Evolutionary conservation across 2,888 invertebrate genomes (phyloP).

Genomic region (Rutpela maculata): DNA sequence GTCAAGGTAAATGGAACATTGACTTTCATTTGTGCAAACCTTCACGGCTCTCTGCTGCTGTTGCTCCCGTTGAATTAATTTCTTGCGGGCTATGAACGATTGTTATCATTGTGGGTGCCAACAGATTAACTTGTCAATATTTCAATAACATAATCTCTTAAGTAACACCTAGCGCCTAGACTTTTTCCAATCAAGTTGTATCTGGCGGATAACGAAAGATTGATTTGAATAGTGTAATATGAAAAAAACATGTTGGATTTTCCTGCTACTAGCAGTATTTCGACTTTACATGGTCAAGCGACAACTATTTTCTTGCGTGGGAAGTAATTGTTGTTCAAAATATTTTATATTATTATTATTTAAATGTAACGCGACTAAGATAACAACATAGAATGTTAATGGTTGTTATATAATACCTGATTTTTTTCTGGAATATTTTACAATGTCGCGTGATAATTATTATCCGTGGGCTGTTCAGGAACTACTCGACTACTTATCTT

Average conservation of each 20-base stretch:
- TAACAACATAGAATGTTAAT: background rate
- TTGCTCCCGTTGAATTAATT: conserved; percentile 36
- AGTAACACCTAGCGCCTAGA: background rate
- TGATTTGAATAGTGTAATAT: background rate
- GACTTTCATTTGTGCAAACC: conserved; percentile 60
- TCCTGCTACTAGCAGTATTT: conserved; percentile 16
- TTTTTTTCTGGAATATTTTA: conserved; percentile 8
- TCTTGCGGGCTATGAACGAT: background rate
- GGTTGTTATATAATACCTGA: background rate
- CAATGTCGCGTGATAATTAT: conserved; percentile 10
- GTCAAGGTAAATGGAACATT: conserved; percentile 63
- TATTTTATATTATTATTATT: conserved; percentile 14
- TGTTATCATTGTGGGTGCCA: conserved; percentile 10
- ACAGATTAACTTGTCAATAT: conserved; percentile 7
- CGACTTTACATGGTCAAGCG: background rate
- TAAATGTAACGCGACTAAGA: background rate
- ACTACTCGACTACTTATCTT: background rate
- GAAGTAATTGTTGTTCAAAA: conserved; percentile 23
- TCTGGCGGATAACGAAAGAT: background rate
- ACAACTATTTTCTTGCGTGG: conserved; percentile 20
- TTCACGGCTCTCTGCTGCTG: conserved; percentile 37
- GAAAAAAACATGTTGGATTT: conserved; percentile 17
- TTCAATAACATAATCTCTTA: background rate
- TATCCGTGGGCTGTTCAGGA: conserved; percentile 23
- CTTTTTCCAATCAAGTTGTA: background rate